phyloP scores from a whole-genome alignment of 1,140 invertebrate genomes.

The Aethina tumida region DNA sequence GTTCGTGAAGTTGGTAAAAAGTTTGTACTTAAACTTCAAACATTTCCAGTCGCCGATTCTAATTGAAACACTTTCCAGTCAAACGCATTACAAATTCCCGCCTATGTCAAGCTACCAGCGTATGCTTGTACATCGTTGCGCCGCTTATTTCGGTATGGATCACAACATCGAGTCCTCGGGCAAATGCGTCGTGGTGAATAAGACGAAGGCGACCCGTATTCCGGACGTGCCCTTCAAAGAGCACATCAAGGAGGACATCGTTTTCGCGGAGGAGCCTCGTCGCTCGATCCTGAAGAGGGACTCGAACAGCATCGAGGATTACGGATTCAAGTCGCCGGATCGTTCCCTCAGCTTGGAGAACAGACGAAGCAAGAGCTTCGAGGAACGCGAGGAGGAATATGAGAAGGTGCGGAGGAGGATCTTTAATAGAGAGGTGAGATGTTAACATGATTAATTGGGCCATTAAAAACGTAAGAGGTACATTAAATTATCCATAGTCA shows the following conservation, averaged over 20 bases:
- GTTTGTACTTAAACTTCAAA: too few species aligned
- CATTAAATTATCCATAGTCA: too few species aligned
- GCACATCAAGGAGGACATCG: slow-evolving; percentile 47
- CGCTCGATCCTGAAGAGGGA: slow-evolving; percentile 76
- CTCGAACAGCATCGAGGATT: slow-evolving; percentile 67
- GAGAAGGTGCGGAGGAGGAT: slow-evolving; percentile 71
- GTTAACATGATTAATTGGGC: background rate
- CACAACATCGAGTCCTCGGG: slow-evolving; percentile 86
- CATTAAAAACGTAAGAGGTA: slow-evolving; percentile 1
- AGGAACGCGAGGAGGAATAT: slow-evolving; percentile 83
- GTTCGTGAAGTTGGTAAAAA: too few species aligned
- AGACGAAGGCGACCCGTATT: slow-evolving; percentile 65
- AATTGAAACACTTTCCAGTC: slow-evolving; percentile 38
- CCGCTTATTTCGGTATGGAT: slow-evolving; percentile 87
- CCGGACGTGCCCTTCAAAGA: slow-evolving; percentile 51
- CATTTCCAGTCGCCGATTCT: too few species aligned
- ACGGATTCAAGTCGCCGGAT: slow-evolving; percentile 49
- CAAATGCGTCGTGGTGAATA: slow-evolving; percentile 73
- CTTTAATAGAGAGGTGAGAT: slow-evolving; percentile 48
- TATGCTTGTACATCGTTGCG: slow-evolving; percentile 89
- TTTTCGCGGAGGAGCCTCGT: slow-evolving; percentile 54
- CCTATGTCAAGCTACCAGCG: slow-evolving; percentile 89
- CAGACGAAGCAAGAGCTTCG: slow-evolving; percentile 75
- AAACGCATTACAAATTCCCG: slow-evolving; percentile 71
- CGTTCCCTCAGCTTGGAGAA: slow-evolving; percentile 52